Base-by-base conservation (phyloP, 1,140 invertebrate species). In the Yoshiicerus persimilis region DNA sequence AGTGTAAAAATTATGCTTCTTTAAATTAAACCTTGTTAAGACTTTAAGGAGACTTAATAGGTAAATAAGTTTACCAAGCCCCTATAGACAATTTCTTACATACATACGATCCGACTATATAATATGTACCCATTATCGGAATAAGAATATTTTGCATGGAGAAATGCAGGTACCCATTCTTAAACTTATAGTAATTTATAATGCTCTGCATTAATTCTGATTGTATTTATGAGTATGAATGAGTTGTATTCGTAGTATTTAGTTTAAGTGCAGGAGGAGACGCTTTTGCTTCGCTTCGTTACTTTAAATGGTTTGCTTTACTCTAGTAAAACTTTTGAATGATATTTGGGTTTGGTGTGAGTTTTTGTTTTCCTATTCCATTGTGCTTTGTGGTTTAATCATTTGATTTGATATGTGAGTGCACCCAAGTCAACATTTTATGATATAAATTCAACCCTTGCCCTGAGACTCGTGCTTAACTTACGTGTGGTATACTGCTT, bases 221-320 rank as follows among this genome's bases (percentile, higher is more conserved):
- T n/a, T n/a, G n/a, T n/a, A n/a, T n/a, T n/a, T n/a, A 56, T 56
- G 47, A 56, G 32, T 77, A 32, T 77, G 27, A 66, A 77, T 77
- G 75, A 80, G 32, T 34, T 80, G 75, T 4, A 41, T 47, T 47
- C 11, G 2, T 70, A 70, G 25, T 30, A 70, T 30, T 30, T 30
- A 70, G 25, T 13, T 70, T 34, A 80, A 80, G 75, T 80, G 9
- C 75, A 80, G 75, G 75, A 34, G 75, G 75, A 80, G 75, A 80
- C 75, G 75, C 38, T 80, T 80, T 25, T 27, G 75, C 75, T 80
- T 80, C 75, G 75, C 75, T 80, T 80, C 75, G 75, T 80, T 80
- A 80, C 75, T 80, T 80, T 34, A 80, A 80, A 80, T 34, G 30
- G 75, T 80, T 80, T 36, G 30, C 70, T 77, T 80, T 80, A 80